phyloP scores from a whole-genome alignment of 2,797 vertebrate genomes.

The Podarcis lilfordi region DNA sequence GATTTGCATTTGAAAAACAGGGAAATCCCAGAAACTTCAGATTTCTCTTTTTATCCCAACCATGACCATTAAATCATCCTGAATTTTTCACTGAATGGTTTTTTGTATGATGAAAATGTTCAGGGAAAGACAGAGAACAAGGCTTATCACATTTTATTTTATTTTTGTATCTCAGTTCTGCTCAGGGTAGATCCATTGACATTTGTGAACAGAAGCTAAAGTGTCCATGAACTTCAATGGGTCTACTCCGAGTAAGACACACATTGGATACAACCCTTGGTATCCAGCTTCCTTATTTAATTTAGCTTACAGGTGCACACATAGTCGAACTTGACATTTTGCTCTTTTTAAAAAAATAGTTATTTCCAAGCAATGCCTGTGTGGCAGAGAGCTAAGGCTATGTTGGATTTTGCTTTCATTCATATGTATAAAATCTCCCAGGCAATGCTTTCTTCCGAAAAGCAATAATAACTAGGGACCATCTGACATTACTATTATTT shows the following conservation, averaged over 20 bases:
- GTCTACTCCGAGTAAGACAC: too few relatives aligned
- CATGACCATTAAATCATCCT: background rate
- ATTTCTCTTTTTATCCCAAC: background rate
- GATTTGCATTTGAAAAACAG: background rate
- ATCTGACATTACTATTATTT: slow-evolving; percentile 1
- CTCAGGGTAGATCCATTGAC: too few relatives aligned
- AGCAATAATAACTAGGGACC: background rate
- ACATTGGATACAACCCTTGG: too few relatives aligned
- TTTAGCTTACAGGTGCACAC: background rate
- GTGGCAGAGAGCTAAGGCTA: background rate
- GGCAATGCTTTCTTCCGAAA: slow-evolving; percentile 6
- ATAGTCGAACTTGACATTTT: background rate
- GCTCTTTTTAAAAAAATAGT: slow-evolving; percentile 1
- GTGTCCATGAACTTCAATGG: too few relatives aligned
- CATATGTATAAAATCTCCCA: background rate
- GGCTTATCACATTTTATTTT: background rate
- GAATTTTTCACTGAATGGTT: background rate
- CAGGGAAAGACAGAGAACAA: background rate
- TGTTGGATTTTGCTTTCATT: background rate
- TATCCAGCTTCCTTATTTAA: background rate
- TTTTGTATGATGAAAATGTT: background rate
- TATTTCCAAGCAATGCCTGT: background rate
- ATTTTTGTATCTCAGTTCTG: too few relatives aligned
- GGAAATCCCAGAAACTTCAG: background rate
- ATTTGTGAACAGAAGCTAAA: too few relatives aligned